These are phyloP conservation scores for Stylophora pistillata DNA, from an alignment of 64 coral and sea anemone genomes.

Conservation along the genomic window DNA sequence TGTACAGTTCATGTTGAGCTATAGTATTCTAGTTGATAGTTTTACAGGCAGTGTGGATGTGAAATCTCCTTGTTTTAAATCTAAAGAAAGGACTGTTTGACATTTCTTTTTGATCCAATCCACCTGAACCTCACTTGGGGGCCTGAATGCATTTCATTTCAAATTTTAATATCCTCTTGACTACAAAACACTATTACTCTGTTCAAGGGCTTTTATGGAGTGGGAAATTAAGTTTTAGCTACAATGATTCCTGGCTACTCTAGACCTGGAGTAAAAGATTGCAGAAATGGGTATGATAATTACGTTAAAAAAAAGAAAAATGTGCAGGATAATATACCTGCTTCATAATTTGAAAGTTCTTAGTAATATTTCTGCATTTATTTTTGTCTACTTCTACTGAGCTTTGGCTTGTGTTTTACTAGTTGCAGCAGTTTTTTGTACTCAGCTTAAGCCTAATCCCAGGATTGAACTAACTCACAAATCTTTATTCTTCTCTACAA, in stretches of 20 bases:
- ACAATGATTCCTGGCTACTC: neutral
- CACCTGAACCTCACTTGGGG: neutral
- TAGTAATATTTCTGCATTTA: neutral
- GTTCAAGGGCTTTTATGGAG: neutral
- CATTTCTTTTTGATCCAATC: neutral
- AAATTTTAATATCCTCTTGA: neutral
- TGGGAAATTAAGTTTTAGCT: neutral
- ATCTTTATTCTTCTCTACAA: neutral
- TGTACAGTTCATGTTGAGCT: neutral
- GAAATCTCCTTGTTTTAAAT: neutral
- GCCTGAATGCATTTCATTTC: neutral
- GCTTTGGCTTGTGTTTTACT: neutral
- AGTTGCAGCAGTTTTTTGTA: neutral
- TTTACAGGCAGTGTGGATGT: neutral
- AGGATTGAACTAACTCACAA: neutral
- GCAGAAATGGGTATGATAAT: neutral
- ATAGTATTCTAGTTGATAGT: neutral
- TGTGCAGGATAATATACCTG: neutral
- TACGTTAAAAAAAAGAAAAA: neutral
- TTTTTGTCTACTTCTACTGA: neutral
- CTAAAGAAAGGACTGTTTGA: neutral
- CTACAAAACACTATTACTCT: neutral
- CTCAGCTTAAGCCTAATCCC: neutral
- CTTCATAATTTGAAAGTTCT: neutral
- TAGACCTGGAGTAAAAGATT: neutral